Evolutionary conservation across 92 coral and sea anemone genomes (phyloP).

Genomic region (Phenganax marumi): DNA sequence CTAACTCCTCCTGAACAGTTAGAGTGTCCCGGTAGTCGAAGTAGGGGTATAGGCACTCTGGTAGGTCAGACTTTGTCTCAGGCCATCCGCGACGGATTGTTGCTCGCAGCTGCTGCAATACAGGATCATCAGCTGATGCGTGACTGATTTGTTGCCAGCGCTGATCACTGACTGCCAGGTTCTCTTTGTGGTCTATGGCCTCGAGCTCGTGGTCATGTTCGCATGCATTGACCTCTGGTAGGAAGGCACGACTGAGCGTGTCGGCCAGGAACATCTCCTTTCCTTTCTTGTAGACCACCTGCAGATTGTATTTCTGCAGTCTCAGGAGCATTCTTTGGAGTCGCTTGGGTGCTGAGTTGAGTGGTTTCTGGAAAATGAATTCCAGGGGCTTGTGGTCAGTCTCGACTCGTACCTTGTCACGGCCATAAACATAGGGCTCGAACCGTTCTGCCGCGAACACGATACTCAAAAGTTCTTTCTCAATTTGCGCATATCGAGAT

Average conservation of each 20-base stretch:
- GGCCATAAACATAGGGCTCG: slow-evolving; percentile 43
- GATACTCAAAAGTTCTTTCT: slow-evolving; percentile 19
- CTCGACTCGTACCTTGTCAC: slow-evolving; percentile 25
- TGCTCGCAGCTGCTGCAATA: slow-evolving; percentile 38
- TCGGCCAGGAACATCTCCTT: slow-evolving; percentile 56
- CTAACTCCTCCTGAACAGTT: slow-evolving; percentile 34
- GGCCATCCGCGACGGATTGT: slow-evolving; percentile 57
- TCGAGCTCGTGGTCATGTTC: slow-evolving; percentile 45
- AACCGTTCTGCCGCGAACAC: slow-evolving; percentile 28
- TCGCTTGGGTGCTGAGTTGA: slow-evolving; percentile 43
- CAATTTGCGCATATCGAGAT: no score
- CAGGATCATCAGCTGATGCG: slow-evolving; percentile 45
- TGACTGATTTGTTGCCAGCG: slow-evolving; percentile 58
- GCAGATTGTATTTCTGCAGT: slow-evolving; percentile 56
- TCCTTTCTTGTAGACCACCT: slow-evolving; percentile 52
- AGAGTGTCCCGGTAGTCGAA: slow-evolving; percentile 40
- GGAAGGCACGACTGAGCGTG: slow-evolving; percentile 57
- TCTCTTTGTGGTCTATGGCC: slow-evolving; percentile 40
- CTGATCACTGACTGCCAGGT: slow-evolving; percentile 46
- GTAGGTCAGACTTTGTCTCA: slow-evolving; percentile 25
- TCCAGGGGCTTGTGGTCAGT: slow-evolving; percentile 60
- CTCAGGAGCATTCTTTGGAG: slow-evolving; percentile 55
- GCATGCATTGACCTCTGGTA: slow-evolving; percentile 48
- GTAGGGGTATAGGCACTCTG: slow-evolving; percentile 42
- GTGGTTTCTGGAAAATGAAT: slow-evolving; percentile 44